Evolutionary conservation across 1,140 invertebrate genomes (phyloP), one percentile per base, ranked within the genome.

Genomic region (Drosophila triauraria): DNA sequence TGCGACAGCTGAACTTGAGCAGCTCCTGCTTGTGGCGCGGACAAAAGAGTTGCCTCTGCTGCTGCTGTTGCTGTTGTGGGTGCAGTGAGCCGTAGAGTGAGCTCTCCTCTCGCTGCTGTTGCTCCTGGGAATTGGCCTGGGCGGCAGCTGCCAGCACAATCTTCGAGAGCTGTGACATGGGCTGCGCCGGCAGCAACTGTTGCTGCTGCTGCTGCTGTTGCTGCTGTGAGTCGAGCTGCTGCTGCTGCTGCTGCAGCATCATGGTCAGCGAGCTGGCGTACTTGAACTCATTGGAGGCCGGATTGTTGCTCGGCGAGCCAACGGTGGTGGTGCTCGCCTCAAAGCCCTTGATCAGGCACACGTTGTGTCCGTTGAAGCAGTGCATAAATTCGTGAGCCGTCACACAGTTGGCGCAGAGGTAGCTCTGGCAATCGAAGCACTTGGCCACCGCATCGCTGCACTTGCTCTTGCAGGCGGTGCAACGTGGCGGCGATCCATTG

Each of bases 331-430:
- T 59, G 35, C 63, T 67, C 4, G 84, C 82, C 38, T 90, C 85
- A 40, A 90, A 90, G 13, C 85, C 83, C 27, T 90, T 91, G 27
- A 91, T 91, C 32, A 82, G 64, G 51, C 96, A 94, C 15, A 99
- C 97, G 17, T 97, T 96, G 93, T 99, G 99, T 38, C 98, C 98
- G 93, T 99, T 98, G 93, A 99, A 99, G 93, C 98, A 99, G 93
- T 99, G 98, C 98, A 99, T 99, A 93, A 97, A 99, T 93, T 99
- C 97, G 93, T 99, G 98, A 46, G 98, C 98, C 95, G 98, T 98
- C 80, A 98, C 97, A 95, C 98, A 99, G 91, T 98, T 98, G 47
- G 97, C 95, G 94, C 98, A 99, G 48, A 99, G 95, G 92, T 97
- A 98, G 91, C 98, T 98, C 75, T 96, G 96, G 93, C 98, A 99